Evolutionary conservation across 30 jellyfish, hydroid and myxozoan species (phyloP).

Genomic region (Clytia hemisphaerica): DNA sequence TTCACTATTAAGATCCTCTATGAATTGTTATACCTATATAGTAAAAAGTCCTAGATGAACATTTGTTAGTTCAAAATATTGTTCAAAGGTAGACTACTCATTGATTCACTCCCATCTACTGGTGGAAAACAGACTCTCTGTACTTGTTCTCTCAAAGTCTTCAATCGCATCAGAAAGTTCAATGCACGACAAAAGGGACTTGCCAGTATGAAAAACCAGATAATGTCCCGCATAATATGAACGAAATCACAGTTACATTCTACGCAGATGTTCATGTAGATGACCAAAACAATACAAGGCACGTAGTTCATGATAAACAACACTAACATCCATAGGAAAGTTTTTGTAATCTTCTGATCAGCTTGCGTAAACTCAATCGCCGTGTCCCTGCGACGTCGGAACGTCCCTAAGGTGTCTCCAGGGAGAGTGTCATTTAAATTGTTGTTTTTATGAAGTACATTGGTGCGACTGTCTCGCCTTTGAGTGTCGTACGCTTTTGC

Average conservation of each 20-base stretch:
- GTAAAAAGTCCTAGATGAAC: too few species aligned
- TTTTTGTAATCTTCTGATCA: constrained; percentile 4
- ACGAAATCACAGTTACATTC: constrained; percentile 12
- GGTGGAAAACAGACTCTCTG: too few species aligned
- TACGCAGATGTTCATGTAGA: constrained; percentile 19
- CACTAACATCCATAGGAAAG: constrained; percentile 9
- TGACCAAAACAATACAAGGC: constrained; percentile 12
- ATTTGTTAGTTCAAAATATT: too few species aligned
- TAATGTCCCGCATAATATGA: constrained; percentile 8
- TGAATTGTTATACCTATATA: too few species aligned
- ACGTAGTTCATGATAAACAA: constrained; percentile 14
- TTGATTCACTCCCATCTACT: too few species aligned
- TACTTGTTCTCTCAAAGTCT: neutral
- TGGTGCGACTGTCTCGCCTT: constrained; percentile 5
- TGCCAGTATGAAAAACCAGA: neutral
- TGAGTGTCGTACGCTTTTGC: neutral
- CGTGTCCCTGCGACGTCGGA: neutral
- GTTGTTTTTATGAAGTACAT: too few species aligned
- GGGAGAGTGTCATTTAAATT: too few species aligned
- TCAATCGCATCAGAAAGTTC: neutral
- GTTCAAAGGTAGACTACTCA: too few species aligned
- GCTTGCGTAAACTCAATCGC: constrained; percentile 4
- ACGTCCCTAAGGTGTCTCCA: neutral
- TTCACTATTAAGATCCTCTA: too few species aligned
- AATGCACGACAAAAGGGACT: constrained; percentile 26